phyloP scores from a whole-genome alignment of 2,113 vertebrate species.

The Seriola quinqueradiata region DNA sequence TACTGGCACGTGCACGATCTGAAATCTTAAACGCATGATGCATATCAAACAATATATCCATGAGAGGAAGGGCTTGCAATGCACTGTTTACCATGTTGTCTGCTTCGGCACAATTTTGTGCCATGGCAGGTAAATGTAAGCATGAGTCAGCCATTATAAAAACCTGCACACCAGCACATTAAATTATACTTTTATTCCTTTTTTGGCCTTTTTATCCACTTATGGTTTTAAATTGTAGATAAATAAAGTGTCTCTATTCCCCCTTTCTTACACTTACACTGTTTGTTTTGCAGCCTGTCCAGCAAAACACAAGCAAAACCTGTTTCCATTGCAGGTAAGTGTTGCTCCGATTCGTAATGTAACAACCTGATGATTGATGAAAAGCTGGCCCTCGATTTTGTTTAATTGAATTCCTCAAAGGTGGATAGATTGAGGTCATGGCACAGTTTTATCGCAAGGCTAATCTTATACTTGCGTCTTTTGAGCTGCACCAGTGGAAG shows the following conservation, averaged over 20 bases:
- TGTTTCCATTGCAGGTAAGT: constrained; percentile 41
- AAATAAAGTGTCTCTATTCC: background rate
- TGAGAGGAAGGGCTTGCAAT: constrained; percentile 26
- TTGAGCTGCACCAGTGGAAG: constrained; percentile 64
- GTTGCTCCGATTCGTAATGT: background rate
- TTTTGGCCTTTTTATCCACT: background rate
- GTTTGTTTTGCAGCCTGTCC: constrained; percentile 38
- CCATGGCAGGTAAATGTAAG: background rate
- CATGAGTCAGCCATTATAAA: background rate
- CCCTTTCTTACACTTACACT: constrained; percentile 20
- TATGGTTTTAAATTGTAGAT: background rate
- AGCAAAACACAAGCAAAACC: constrained; percentile 14
- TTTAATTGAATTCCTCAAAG: constrained; percentile 32
- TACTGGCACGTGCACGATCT: constrained; percentile 46
- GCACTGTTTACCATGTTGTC: constrained; percentile 11
- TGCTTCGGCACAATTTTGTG: constrained; percentile 31
- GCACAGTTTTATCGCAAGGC: constrained; percentile 60
- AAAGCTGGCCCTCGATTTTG: constrained; percentile 17
- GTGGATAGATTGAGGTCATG: constrained; percentile 58
- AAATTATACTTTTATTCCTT: background rate
- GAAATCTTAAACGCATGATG: constrained; percentile 63
- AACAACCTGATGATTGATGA: background rate
- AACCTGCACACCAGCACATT: constrained; percentile 9
- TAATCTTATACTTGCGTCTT: constrained; percentile 81
- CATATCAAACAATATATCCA: constrained; percentile 31